Conservation (phyloP, 2,888 invertebrate genomes). For the Cephus pulcher region DNA sequence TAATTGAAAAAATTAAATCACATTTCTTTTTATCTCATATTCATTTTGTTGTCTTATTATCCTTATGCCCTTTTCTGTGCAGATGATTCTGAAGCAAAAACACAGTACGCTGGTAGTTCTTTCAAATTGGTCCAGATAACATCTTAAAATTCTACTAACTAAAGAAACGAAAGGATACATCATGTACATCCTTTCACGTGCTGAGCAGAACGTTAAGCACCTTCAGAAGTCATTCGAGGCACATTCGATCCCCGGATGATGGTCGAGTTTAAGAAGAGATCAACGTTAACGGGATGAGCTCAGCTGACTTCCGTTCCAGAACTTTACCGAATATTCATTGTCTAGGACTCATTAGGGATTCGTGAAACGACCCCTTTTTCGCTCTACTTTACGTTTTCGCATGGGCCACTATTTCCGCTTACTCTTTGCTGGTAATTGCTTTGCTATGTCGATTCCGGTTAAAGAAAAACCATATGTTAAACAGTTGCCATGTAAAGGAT, state of each 20-base stretch:
- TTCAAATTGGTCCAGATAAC: background rate
- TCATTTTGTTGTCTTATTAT: background rate
- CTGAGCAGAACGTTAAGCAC: background rate
- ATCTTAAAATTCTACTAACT: background rate
- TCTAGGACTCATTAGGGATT: conserved; percentile 3
- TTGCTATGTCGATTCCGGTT: conserved; percentile 26
- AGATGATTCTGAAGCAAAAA: background rate
- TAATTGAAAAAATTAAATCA: background rate
- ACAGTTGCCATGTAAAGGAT: conserved; percentile 13
- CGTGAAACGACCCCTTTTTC: conserved; percentile 12
- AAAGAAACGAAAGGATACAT: background rate
- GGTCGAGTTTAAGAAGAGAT: background rate
- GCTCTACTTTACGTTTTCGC: conserved; percentile 25
- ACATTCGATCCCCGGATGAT: background rate
- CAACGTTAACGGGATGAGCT: conserved; percentile 5
- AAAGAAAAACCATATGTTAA: conserved; percentile 7
- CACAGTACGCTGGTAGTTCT: background rate
- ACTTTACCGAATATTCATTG: conserved; percentile 5
- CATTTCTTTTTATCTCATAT: background rate
- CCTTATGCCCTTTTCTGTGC: background rate
- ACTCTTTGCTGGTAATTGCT: conserved; percentile 29
- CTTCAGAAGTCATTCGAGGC: background rate
- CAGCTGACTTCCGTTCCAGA: background rate
- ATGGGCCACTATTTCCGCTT: conserved; percentile 19
- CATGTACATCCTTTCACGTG: background rate